These are phyloP conservation scores for Planococcus citri DNA, from an alignment of 1,140 invertebrate species.

Conservation along the genomic window DNA sequence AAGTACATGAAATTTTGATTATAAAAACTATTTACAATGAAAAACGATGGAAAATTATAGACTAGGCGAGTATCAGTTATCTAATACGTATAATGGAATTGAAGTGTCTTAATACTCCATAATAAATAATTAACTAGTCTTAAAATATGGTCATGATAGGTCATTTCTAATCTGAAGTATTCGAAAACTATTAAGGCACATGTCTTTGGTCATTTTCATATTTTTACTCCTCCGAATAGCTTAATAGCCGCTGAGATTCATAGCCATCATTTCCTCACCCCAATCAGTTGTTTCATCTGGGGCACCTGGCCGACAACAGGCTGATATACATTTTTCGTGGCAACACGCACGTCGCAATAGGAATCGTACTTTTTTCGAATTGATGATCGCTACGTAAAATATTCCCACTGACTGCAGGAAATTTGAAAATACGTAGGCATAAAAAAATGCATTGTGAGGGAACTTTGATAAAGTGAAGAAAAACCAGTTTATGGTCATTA, in stretches of 20 bases:
- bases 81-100: no score
- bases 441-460: constrained; percentile 52
- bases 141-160: no score
- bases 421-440: constrained; percentile 59
- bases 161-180: no score
- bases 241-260: constrained; percentile 26
- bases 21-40: no score
- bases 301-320: constrained; percentile 41
- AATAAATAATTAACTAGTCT: no score
- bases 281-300: constrained; percentile 54
- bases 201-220: not conserved
- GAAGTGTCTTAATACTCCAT: no score
- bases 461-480: constrained; percentile 59
- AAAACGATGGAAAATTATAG: no score
- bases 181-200: no score
- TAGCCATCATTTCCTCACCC: constrained; percentile 61
- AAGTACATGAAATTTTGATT: no score
- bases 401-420: constrained; percentile 54
- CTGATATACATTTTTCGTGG: constrained; percentile 40
- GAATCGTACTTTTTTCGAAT: constrained; percentile 61
- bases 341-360: constrained; percentile 62
- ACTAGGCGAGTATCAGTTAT: no score
- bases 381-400: constrained; percentile 58
- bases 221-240: not conserved
- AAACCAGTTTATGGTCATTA: constrained; percentile 59